Evolutionary conservation across 2,797 vertebrate species (phyloP).

Genomic region (Dermochelys coriacea): DNA sequence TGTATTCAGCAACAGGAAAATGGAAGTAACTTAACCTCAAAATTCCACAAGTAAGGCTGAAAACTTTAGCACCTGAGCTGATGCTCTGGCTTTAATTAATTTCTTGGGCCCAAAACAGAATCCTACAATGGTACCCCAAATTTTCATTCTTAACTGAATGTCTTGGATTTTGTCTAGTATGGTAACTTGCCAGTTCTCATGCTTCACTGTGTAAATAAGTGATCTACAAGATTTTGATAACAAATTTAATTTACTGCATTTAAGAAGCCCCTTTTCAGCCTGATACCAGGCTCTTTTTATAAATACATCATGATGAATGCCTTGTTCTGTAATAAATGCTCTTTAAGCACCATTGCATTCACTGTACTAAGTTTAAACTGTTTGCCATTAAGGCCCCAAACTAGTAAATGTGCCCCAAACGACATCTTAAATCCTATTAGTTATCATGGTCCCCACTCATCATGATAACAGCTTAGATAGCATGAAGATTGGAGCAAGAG

Average conservation of each 20-base stretch:
- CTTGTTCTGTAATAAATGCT: neutral
- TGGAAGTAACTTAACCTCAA: slow-evolving; percentile 61
- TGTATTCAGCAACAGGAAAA: slow-evolving; percentile 64
- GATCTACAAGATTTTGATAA: slow-evolving; percentile 23
- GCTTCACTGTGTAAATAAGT: slow-evolving; percentile 32
- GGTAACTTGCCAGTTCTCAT: slow-evolving; percentile 3
- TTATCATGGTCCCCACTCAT: fast-evolving
- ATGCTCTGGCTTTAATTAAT: slow-evolving; percentile 24
- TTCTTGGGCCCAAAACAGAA: slow-evolving; percentile 2
- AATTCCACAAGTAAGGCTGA: slow-evolving; percentile 38
- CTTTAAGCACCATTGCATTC: neutral
- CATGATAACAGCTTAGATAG: neutral
- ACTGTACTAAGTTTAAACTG: fast-evolving
- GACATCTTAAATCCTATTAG: neutral
- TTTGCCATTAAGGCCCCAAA: neutral
- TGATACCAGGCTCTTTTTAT: slow-evolving; percentile 25
- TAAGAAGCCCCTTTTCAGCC: slow-evolving; percentile 27
- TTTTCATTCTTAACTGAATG: slow-evolving; percentile 45
- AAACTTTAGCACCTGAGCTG: slow-evolving; percentile 49
- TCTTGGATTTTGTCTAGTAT: slow-evolving; percentile 44
- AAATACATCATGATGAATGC: neutral
- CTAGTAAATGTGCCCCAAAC: fast-evolving
- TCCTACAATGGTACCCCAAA: neutral
- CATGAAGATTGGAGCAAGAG: neutral
- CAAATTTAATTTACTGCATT: slow-evolving; percentile 31